Base-by-base conservation (phyloP, 2,797 vertebrate species). In the Sebastiscus tertius region DNA sequence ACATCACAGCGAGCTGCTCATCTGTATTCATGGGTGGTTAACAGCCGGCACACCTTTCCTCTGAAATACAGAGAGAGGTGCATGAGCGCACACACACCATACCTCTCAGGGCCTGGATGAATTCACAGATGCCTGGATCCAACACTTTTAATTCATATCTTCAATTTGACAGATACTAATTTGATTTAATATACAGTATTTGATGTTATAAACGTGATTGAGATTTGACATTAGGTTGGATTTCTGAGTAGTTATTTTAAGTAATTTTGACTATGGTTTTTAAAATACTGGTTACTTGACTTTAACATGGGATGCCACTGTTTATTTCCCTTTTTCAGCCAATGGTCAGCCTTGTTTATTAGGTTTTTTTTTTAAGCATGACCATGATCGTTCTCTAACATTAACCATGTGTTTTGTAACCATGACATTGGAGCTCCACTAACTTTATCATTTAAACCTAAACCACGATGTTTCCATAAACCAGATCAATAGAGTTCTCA, bases 11-110 rank as follows among this genome's bases (percentile, higher is more conserved):
- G 18, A 80, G 82, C 82, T 63, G 81, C 90, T 93, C 88, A 93
- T 94, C 79, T 92, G 92, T 92, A 95, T 94, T 92, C 93, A 88
- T 81, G 84, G 81, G 68, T 77, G 81, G 80, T 73, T 79, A 83
- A 79, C 77, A 77, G 80, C 72, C 46, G 58, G 80, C 31, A 80
- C 87, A 86, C 87, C 67, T 87, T 85, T 81, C 81, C 83, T 84
- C 75, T 84, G 84, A 89, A 83, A 87, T 89, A 84, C 66, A 79
- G 72, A 77, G 72, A 65, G 71, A 66, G 39, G 68, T 75, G 42
- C 68, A 78, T 31, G 46, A 65, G 46, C 31, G 27, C 79, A 34
- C 81, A 52, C 73, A 24, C 46, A 74, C 27, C 68, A 14, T 16
- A 75, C 59, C 63, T 60, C 72, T 77, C 3, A 24, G 68, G n/a